phyloP scores from a whole-genome alignment of 2,888 invertebrate species.

The Pristionchus entomophagus region DNA sequence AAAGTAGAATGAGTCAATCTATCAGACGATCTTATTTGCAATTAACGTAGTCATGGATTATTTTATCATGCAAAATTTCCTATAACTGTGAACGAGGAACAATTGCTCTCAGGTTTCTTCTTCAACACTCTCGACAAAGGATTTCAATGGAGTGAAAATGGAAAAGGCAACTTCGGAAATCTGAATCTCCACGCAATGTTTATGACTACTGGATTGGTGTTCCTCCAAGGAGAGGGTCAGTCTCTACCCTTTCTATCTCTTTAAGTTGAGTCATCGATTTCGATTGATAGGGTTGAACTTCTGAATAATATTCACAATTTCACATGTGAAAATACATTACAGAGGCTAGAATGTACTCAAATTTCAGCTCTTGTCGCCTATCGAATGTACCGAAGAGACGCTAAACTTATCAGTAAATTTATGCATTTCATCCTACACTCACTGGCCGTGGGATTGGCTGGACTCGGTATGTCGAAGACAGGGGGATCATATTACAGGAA shows the following conservation, averaged over 20 bases:
- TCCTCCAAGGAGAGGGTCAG: slow-evolving; percentile 71
- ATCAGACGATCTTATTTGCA: no score
- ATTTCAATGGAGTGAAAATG: slow-evolving; percentile 50
- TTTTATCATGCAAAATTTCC: no score
- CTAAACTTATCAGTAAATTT: slow-evolving; percentile 64
- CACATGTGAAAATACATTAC: background rate
- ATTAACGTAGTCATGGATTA: no score
- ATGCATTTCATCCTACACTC: slow-evolving; percentile 64
- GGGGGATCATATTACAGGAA: background rate
- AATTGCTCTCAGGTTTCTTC: slow-evolving; percentile 53
- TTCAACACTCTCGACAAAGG: slow-evolving; percentile 54
- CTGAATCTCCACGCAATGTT: slow-evolving; percentile 57
- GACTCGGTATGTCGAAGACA: background rate
- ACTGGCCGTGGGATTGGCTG: slow-evolving; percentile 56
- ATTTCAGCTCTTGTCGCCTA: slow-evolving; percentile 65
- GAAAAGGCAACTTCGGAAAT: slow-evolving; percentile 46
- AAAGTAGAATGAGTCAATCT: background rate
- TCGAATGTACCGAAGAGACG: slow-evolving; percentile 65
- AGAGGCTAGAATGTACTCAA: background rate
- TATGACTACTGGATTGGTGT: slow-evolving; percentile 64
- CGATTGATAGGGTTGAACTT: background rate
- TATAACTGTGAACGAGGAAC: background rate
- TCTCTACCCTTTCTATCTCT: background rate
- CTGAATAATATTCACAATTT: background rate
- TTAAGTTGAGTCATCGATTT: background rate